A percentile compares a stretch with the other conserved stretches of the same genome.
Conservation (phyloP, 37 sponge, comb jelly and placozoan species). For the Haliclona indistincta region DNA sequence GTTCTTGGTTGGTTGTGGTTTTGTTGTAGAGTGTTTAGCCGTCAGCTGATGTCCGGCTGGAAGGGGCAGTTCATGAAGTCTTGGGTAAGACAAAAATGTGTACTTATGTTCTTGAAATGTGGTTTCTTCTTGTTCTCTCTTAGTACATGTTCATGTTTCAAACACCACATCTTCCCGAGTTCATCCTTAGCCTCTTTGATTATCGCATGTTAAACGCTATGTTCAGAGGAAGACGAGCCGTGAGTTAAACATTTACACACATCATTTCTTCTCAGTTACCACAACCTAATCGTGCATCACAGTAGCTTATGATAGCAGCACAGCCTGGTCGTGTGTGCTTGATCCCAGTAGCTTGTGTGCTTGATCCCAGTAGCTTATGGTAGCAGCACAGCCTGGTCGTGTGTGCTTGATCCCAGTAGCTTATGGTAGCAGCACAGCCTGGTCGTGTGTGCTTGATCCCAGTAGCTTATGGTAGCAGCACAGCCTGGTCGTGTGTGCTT, state of each 20-base stretch:
- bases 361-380: too few species aligned
- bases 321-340: not conserved
- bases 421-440: too few species aligned
- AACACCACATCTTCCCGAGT: constrained; percentile 6
- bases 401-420: too few species aligned
- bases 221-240: not conserved
- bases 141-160: constrained; percentile 23
- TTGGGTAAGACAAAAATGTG: not conserved
- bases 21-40: not conserved
- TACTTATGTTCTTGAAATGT: not conserved
- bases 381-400: too few species aligned
- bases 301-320: too few species aligned
- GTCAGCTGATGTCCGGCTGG: not conserved
- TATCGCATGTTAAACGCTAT: constrained; percentile 1
- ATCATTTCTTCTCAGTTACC: too few species aligned
- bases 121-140: not conserved
- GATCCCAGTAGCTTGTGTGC: not conserved
- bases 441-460: too few species aligned
- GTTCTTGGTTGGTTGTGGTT: not conserved
- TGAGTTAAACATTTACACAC: too few species aligned
- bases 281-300: too few species aligned
- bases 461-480: too few species aligned
- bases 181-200: not conserved
- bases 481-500: too few species aligned
- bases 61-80: not conserved